These are phyloP conservation scores for Cassiopea andromeda DNA, from an alignment of 30 jellyfish, hydroid and myxozoan genomes.

Conservation along the genomic window DNA sequence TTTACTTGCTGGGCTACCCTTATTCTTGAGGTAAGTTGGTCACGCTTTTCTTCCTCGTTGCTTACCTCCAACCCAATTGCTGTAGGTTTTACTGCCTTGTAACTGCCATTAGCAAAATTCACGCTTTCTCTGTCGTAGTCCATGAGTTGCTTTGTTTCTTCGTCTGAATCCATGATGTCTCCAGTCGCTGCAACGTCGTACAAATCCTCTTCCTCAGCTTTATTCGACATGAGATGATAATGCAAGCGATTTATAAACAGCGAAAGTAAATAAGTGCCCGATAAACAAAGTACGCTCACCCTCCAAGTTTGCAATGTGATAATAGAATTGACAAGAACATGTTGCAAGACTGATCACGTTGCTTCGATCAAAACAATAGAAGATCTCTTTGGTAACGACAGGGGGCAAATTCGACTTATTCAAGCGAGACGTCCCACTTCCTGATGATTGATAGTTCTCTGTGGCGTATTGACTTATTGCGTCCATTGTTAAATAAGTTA, in stretches of 20 bases:
- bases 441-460: background rate
- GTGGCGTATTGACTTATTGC: background rate
- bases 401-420: background rate
- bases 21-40: slow-evolving; percentile 40
- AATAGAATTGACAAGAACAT: background rate
- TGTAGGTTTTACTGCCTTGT: slow-evolving; percentile 49
- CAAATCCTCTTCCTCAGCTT: slow-evolving; percentile 7
- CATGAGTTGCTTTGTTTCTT: slow-evolving; percentile 55
- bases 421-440: background rate
- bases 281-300: background rate
- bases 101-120: slow-evolving; percentile 50
- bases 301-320: background rate
- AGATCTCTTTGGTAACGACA: too few relatives aligned
- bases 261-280: background rate
- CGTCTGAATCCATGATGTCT: slow-evolving; percentile 53
- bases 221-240: background rate
- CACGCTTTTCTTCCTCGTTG: slow-evolving; percentile 33
- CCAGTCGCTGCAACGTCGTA: slow-evolving; percentile 22
- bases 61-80: slow-evolving; percentile 34
- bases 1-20: slow-evolving; percentile 31
- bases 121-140: slow-evolving; percentile 59
- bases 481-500: background rate
- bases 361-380: background rate
- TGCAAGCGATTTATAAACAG: background rate
- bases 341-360: background rate